Percentiles rank a stretch among this genome's conserved stretches.
These are phyloP conservation scores for Geococcyx californianus DNA, from an alignment of 2,113 vertebrate genomes.

Conservation along the genomic window DNA sequence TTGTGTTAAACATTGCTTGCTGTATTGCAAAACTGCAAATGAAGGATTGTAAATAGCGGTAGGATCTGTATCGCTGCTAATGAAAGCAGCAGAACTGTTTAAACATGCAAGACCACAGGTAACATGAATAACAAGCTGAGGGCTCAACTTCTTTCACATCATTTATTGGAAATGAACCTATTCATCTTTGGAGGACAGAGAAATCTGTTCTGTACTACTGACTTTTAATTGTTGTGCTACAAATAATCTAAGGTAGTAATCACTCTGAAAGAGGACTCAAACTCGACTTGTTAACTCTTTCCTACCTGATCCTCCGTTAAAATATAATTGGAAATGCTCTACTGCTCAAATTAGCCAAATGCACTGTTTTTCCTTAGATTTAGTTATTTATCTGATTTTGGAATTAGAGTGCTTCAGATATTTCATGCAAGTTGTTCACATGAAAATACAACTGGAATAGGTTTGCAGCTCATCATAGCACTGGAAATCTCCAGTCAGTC, in stretches of 20 bases:
- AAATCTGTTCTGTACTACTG: not conserved
- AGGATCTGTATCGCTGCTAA: not conserved
- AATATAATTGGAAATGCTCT: not conserved
- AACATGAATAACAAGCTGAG: not conserved
- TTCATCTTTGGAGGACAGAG: not conserved
- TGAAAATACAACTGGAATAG: not conserved
- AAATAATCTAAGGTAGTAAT: not conserved
- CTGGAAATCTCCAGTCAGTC: not conserved
- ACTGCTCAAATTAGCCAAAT: not conserved
- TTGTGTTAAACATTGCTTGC: not conserved
- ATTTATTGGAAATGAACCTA: not conserved
- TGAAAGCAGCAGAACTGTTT: not conserved
- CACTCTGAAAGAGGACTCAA: not conserved
- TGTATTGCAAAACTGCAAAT: not conserved
- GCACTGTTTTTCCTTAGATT: not conserved
- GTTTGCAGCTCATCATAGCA: not conserved
- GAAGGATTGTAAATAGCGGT: not conserved
- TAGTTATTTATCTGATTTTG: not conserved
- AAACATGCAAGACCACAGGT: slow-evolving; percentile 8
- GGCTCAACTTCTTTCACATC: not conserved
- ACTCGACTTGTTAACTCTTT: slow-evolving; percentile 8
- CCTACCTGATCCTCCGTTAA: not conserved
- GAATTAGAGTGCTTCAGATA: not conserved
- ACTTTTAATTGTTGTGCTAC: slow-evolving; percentile 3
- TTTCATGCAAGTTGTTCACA: not conserved